Conservation (phyloP, 2,113 vertebrate species). For the Entosphenus tridentatus region DNA sequence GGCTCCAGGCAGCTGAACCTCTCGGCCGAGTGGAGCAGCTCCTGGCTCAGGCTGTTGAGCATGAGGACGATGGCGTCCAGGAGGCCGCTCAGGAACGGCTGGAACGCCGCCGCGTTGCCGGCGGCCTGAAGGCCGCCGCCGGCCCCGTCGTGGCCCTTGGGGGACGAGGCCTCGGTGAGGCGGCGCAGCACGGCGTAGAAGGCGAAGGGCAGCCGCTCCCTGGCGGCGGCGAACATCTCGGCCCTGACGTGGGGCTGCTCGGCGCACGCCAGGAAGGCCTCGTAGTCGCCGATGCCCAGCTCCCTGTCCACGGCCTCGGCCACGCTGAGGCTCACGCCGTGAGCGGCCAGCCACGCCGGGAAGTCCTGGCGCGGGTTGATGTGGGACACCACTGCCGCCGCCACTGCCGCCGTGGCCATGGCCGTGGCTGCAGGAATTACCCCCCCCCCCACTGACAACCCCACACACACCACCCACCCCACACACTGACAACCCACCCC, state of each 20-base stretch:
- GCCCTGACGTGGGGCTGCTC: conserved; percentile 3
- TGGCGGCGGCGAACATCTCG: conserved; percentile 1
- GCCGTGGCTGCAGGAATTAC: too few relatives aligned
- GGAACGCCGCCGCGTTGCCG: not conserved
- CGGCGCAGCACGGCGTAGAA: not conserved
- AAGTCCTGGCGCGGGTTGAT: not conserved
- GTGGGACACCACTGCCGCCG: too few relatives aligned
- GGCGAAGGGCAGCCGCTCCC: not conserved
- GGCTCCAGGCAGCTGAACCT: conserved; percentile 1
- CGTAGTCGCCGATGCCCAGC: conserved; percentile 1
- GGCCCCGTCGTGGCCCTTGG: not conserved
- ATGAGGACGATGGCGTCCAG: not conserved
- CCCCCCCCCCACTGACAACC: too few relatives aligned
- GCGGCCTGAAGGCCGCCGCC: not conserved
- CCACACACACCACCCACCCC: too few relatives aligned
- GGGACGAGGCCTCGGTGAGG: not conserved
- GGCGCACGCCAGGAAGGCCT: not conserved
- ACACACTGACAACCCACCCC: too few relatives aligned
- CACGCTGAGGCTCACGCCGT: not conserved
- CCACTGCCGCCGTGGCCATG: too few relatives aligned
- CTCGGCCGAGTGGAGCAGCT: conserved; percentile 1
- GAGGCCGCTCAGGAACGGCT: not conserved
- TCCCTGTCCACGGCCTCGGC: not conserved
- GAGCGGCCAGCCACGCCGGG: conserved; percentile 1
- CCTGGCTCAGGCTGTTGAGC: conserved; percentile 1